These are phyloP conservation scores for Helicolenus hilgendorfi DNA, from an alignment of 2,797 vertebrate genomes.

Conservation along the genomic window DNA sequence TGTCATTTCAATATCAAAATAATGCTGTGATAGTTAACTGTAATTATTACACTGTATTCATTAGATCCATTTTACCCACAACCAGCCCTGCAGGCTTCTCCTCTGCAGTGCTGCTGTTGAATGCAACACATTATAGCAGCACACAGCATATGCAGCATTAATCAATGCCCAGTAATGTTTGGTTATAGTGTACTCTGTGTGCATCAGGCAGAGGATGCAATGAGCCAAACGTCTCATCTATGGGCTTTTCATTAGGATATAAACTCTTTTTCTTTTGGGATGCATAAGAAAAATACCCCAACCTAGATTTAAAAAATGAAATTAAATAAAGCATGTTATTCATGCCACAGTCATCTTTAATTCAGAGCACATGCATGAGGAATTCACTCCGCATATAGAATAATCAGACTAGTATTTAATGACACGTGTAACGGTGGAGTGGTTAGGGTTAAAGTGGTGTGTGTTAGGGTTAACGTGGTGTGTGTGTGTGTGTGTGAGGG, in stretches of 20 bases:
- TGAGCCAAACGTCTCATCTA: not conserved
- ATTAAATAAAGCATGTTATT: not conserved
- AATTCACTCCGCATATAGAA: constrained; percentile 1
- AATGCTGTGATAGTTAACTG: not conserved
- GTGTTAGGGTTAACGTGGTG: too few relatives aligned
- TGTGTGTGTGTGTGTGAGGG: too few relatives aligned
- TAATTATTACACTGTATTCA: not conserved
- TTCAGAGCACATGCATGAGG: not conserved
- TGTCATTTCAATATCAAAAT: too few relatives aligned
- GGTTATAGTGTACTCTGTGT: not conserved
- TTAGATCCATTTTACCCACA: not conserved
- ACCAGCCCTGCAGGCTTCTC: not conserved
- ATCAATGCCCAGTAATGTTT: constrained; percentile 27
- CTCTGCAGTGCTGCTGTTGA: constrained; percentile 7
- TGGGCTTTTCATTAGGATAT: not conserved
- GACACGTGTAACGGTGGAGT: constrained; percentile 37
- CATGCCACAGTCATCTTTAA: not conserved
- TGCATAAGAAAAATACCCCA: not conserved
- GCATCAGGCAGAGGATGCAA: not conserved
- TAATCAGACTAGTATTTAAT: constrained; percentile 45
- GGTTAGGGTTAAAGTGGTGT: constrained; percentile 2
- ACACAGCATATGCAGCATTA: not conserved
- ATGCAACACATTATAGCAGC: constrained; percentile 15
- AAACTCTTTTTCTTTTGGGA: not conserved
- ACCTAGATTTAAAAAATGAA: not conserved